Conservation (phyloP, 2,888 invertebrate genomes). For the Phragmatobia fuliginosa region DNA sequence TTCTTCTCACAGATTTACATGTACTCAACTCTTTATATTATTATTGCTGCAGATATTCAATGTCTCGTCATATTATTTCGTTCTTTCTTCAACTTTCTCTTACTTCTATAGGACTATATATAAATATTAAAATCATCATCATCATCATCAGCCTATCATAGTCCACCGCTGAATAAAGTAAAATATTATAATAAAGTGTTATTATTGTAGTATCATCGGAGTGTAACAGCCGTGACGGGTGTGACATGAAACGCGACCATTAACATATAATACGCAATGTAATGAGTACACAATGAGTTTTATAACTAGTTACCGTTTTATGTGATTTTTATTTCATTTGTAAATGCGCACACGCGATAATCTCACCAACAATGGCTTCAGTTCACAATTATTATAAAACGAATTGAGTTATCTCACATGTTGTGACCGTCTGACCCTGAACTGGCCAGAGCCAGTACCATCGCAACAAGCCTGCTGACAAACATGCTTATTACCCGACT, state of each 20-base stretch:
- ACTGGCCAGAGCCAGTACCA: not conserved
- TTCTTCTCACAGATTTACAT: too few relatives aligned
- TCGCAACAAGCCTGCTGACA: not conserved
- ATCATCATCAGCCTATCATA: too few relatives aligned
- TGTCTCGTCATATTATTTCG: not conserved
- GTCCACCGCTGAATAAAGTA: too few relatives aligned
- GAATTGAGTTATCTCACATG: not conserved
- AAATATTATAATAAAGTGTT: not conserved
- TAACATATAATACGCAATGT: not conserved
- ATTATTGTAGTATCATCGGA: not conserved
- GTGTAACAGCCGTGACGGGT: conserved; percentile 8
- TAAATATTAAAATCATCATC: too few relatives aligned
- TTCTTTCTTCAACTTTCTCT: not conserved
- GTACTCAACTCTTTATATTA: not conserved
- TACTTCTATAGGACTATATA: too few relatives aligned
- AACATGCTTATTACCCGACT: too few relatives aligned
- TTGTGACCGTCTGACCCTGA: not conserved
- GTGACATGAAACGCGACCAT: not conserved
- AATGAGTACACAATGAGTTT: conserved; percentile 3
- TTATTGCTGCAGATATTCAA: not conserved
- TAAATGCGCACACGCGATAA: not conserved
- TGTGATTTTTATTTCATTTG: conserved; percentile 4
- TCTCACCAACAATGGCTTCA: not conserved
- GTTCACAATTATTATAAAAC: not conserved
- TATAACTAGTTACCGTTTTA: conserved; percentile 2